Percentiles rank a stretch among this genome's conserved stretches.
These are phyloP conservation scores for Euproctis similis DNA, from an alignment of 2,888 invertebrate genomes.

Conservation along the genomic window DNA sequence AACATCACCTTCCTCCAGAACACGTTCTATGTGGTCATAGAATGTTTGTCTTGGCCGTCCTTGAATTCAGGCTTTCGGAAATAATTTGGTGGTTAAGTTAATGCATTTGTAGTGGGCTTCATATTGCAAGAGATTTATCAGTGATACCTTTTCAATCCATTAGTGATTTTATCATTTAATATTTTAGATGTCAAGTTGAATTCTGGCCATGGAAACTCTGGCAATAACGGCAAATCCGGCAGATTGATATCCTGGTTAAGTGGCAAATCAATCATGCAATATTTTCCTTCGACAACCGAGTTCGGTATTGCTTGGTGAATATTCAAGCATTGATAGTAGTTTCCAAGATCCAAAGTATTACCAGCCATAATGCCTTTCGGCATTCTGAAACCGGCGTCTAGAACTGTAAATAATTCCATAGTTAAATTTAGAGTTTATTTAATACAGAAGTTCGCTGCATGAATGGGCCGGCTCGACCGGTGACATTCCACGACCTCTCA, in stretches of 20 bases:
- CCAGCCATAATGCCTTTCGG: constrained; percentile 42
- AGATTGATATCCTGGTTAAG: constrained; percentile 24
- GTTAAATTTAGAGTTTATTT: no score
- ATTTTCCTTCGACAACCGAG: constrained; percentile 43
- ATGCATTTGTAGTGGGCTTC: no score
- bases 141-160: constrained; percentile 9
- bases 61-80: no score
- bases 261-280: constrained; percentile 43
- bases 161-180: constrained; percentile 5
- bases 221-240: constrained; percentile 20
- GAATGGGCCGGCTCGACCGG: no score
- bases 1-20: no score
- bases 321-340: constrained; percentile 43
- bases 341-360: constrained; percentile 39
- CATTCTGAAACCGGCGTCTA: constrained; percentile 41
- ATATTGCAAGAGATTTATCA: no score
- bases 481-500: no score
- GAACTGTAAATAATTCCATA: constrained; percentile 39
- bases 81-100: no score
- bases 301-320: constrained; percentile 29
- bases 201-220: constrained; percentile 18
- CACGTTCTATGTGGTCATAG: no score
- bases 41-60: no score
- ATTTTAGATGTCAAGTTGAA: constrained; percentile 7
- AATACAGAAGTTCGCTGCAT: no score